Percentiles rank a stretch among this genome's conserved stretches.
Conservation (phyloP, 2,797 vertebrate genomes). For the Chaenodraco wilsoni region DNA sequence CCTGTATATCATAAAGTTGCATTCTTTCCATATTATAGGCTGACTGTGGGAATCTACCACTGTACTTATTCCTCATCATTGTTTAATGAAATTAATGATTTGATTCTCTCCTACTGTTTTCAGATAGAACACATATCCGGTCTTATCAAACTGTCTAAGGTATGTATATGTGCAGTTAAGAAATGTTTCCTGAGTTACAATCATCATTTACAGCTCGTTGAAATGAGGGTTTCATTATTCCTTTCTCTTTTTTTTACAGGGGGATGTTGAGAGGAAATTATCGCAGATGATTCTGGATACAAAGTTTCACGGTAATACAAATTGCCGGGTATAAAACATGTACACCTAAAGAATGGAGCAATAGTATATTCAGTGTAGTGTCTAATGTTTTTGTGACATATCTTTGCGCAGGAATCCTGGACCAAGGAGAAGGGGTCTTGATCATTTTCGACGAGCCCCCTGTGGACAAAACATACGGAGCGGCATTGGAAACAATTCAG, state of each 20-base stretch:
- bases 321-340: neutral
- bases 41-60: neutral
- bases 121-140: constrained; percentile 98
- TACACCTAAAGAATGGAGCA: no score
- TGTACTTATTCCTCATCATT: neutral
- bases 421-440: constrained; percentile 98
- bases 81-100: neutral
- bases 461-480: constrained; percentile 98
- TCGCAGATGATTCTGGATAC: constrained; percentile 99
- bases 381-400: neutral
- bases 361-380: neutral
- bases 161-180: constrained; percentile 62
- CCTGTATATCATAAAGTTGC: neutral
- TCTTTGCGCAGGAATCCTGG: constrained; percentile 90
- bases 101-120: constrained; percentile 24
- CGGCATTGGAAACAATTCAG: constrained; percentile 98
- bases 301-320: constrained; percentile 95
- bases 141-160: constrained; percentile 98
- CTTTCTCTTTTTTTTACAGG: constrained; percentile 75
- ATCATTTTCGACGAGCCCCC: constrained; percentile 99
- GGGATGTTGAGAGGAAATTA: constrained; percentile 96
- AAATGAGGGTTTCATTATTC: neutral
- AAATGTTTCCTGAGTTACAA: neutral
- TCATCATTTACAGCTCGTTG: neutral
- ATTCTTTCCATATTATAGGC: neutral